These are phyloP conservation scores for Eubasilissa regina DNA, from an alignment of 1,140 invertebrate species.

Conservation along the genomic window DNA sequence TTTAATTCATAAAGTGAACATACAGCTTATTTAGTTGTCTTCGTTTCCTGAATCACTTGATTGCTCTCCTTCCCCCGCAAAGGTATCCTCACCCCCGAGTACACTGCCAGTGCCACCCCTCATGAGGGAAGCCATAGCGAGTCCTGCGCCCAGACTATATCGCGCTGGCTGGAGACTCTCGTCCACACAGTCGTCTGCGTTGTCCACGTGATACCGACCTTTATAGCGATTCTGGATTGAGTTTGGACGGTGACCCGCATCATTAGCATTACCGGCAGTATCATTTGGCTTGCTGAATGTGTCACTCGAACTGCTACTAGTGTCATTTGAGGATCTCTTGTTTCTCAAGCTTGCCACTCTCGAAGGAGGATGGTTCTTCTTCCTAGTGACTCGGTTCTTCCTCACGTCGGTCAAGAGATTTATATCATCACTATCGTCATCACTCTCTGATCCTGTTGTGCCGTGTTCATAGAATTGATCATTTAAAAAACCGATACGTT, in stretches of 20 bases:
- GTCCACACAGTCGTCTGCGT: too few relatives aligned
- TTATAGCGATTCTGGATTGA: background rate
- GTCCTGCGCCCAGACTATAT: constrained; percentile 69
- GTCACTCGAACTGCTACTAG: background rate
- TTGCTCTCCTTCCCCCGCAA: constrained; percentile 54
- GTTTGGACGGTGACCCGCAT: background rate
- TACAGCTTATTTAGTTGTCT: background rate
- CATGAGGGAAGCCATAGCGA: constrained; percentile 70
- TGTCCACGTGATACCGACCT: background rate
- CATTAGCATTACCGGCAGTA: background rate
- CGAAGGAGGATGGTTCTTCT: constrained; percentile 49
- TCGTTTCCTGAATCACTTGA: constrained; percentile 55
- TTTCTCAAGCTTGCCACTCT: constrained; percentile 10
- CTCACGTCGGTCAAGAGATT: constrained; percentile 41
- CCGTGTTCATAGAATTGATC: constrained; percentile 1
- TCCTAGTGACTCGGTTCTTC: constrained; percentile 40
- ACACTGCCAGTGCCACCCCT: constrained; percentile 61
- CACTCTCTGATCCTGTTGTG: constrained; percentile 9
- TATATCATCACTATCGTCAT: constrained; percentile 31
- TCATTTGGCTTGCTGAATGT: background rate
- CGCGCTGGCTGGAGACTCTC: constrained; percentile 66
- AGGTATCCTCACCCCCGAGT: constrained; percentile 48
- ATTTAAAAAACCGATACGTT: background rate
- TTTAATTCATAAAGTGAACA: too few relatives aligned
- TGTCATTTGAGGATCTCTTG: constrained; percentile 9